Base-by-base conservation (phyloP, 1,140 invertebrate genomes). In the Zaprionus vittiger region DNA sequence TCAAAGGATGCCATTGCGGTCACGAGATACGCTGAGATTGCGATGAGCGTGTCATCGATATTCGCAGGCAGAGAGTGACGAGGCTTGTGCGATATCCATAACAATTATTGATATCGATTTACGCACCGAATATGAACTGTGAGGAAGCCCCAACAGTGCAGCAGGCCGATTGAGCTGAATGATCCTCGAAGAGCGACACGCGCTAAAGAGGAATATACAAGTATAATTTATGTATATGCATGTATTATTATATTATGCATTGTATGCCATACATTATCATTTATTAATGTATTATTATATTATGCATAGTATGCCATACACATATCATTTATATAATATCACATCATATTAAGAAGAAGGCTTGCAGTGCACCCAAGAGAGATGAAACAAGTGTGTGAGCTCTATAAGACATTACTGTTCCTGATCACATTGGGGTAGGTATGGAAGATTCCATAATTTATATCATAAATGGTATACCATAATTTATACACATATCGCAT, bases 1-100 rank as follows among this genome's bases (percentile, higher is more conserved):
- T 24, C 47, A 24, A 52, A 52, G 47, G 47, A 52, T 52, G 47
- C 47, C 47, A 52, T 4, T 52, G 47, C 47, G 47, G 47, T 52
- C 47, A 12, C 5, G 20, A 22, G n/a, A 52, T 20, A 20, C 20
- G 28, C 12, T 44, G 57, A 41, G 57, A 60, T 60, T 60, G 20
- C 22, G n/a, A 34, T 12, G n/a, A 41, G 38, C 38, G 15, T 20
- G 20, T 14, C 47, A 34, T 59, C 17, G n/a, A 31, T 37, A 22
- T 37, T 9, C 41, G 47, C 3, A n/a, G 52, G 5, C 12, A 55
- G 22, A 28, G 24, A 55, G 52, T 71, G 34, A 20, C 31, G 20
- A 78, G 82, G 85, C 82, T 81, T 80, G 80, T 89, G 83, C 84
- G 81, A 90, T 89, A 89, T 89, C 85, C 76, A 89, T 90, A 90